A percentile compares a stretch with the other conserved stretches of the same genome.
These are phyloP conservation scores for Drosophila elegans DNA, from an alignment of 1,140 invertebrate genomes.

Conservation along the genomic window DNA sequence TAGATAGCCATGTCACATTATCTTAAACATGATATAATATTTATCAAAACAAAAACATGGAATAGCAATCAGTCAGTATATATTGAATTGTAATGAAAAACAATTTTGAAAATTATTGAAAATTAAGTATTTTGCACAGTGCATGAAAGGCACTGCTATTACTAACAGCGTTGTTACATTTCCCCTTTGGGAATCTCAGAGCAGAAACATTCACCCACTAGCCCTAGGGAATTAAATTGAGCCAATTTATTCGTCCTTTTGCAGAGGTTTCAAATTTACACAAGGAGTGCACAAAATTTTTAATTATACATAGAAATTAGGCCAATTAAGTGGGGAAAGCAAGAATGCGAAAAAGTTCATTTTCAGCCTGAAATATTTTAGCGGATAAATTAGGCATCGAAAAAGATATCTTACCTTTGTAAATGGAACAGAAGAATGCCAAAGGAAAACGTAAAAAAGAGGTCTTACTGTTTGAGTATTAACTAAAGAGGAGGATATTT, in stretches of 20 bases:
- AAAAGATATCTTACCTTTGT: slow-evolving; percentile 21
- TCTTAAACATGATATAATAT: neutral
- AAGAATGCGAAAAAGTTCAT: slow-evolving; percentile 39
- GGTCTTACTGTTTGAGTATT: neutral
- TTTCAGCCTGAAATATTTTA: slow-evolving; percentile 34
- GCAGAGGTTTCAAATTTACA: slow-evolving; percentile 45
- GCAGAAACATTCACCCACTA: neutral
- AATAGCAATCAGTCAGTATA: no score
- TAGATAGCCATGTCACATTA: slow-evolving; percentile 10
- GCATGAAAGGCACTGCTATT: neutral
- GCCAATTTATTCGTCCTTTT: slow-evolving; percentile 41
- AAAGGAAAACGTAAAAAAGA: neutral
- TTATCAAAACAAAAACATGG: neutral
- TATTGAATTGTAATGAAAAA: no score
- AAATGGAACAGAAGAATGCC: neutral
- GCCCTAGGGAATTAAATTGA: slow-evolving; percentile 29
- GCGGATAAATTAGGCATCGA: slow-evolving; percentile 13
- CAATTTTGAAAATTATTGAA: no score
- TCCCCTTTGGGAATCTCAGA: neutral
- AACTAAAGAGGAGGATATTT: neutral
- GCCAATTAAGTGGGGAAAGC: slow-evolving; percentile 54
- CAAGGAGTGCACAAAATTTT: slow-evolving; percentile 51
- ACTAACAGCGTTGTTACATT: slow-evolving; percentile 1
- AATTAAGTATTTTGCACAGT: neutral
- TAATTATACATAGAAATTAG: slow-evolving; percentile 80